These are phyloP conservation scores for Furnarius figulus DNA, from an alignment of 2,113 vertebrate genomes.

Conservation along the genomic window DNA sequence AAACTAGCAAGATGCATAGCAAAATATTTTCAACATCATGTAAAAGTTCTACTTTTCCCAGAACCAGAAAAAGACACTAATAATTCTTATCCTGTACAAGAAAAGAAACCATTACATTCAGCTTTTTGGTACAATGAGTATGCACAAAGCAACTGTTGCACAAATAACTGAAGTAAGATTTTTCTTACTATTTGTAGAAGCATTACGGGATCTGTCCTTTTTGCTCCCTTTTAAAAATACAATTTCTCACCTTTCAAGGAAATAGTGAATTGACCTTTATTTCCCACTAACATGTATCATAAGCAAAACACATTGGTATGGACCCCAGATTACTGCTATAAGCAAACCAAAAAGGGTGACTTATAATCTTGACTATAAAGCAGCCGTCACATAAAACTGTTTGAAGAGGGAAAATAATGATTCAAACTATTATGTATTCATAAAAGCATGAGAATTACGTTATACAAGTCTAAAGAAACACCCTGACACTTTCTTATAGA, in stretches of 20 bases:
- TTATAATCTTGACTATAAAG: neutral
- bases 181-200: neutral
- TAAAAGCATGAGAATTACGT: neutral
- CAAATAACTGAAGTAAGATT: neutral
- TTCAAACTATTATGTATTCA: neutral
- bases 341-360: neutral
- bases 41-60: neutral
- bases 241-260: neutral
- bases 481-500: neutral
- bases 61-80: neutral
- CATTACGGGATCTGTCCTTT: neutral
- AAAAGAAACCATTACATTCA: neutral
- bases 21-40: neutral
- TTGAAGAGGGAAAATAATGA: neutral
- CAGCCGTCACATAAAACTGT: neutral
- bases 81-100: neutral
- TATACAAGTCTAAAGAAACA: neutral
- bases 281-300: neutral
- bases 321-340: neutral
- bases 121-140: neutral
- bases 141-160: neutral
- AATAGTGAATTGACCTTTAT: neutral
- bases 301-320: neutral
- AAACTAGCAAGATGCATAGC: neutral
- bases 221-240: neutral